Base-by-base conservation (phyloP, 1,140 invertebrate species). In the Trichogramma pretiosum region DNA sequence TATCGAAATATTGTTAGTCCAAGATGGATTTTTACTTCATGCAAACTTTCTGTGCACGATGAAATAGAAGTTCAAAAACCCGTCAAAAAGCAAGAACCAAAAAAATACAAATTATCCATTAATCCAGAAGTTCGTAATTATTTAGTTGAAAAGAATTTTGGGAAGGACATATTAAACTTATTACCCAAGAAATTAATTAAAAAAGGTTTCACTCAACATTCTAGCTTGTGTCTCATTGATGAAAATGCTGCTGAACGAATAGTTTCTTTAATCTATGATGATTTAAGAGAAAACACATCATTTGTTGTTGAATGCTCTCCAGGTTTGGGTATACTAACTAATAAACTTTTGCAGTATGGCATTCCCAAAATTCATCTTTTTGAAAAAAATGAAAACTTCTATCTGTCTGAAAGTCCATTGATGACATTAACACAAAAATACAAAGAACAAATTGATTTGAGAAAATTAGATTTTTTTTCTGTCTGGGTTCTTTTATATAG, bases 221-320 rank as follows among this genome's bases (percentile, higher is more conserved):
- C 30, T 16, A 11, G 7, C 13, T 30, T 60, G 21, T 54, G 55
- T 45, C n/a, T 65, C 2, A 22, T 61, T 14, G 33, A 57, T 22
- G 16, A 21, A 3, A 1, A 38, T 3, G 13, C 10, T 11, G 56
- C 58, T 35, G 51, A 49, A 30, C 9, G 56, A 16, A 43, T 64
- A 35, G 38, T 34, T 11, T 40, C 24, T 8, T 16, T 61, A 5
- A 60, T 68, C 23, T 45, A 28, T 18, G n/a, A 50, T 18, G 56
- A 63, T 44, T 39, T 65, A 7, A 26, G 36, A 11, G 35, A 53
- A 16, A 50, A 56, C 28, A 22, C 35, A 18, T 38, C 23, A 24
- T 48, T 45, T 13, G 44, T 65, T 16, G 45, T 57, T 2, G 63
- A 70, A 50, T 30, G 56, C 1, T 67, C 64, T 56, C 56, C 67